Conservation (phyloP, 2,888 invertebrate species). For the Acanthosoma haemorrhoidale region DNA sequence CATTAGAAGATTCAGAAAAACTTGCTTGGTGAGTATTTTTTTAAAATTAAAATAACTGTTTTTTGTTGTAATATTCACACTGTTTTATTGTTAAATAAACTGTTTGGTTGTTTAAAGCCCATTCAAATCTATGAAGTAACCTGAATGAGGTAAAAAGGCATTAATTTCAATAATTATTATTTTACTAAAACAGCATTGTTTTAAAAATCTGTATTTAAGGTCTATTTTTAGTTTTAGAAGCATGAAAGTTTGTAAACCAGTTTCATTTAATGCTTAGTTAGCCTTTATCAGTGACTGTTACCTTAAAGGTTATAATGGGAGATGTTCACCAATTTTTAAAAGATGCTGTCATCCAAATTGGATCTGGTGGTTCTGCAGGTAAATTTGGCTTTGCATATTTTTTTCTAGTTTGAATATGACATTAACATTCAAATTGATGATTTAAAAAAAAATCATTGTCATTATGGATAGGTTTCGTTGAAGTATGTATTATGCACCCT, state of each 20-base stretch:
- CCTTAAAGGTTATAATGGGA: conserved; percentile 31
- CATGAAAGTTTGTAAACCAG: background rate
- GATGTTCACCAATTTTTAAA: conserved; percentile 48
- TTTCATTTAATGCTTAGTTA: background rate
- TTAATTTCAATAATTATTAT: too few species aligned
- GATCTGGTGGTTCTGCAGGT: conserved; percentile 85
- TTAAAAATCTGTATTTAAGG: too few species aligned
- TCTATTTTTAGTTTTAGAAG: conserved; percentile 8
- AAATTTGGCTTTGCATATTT: conserved; percentile 31
- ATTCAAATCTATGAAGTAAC: too few species aligned
- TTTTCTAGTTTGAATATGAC: background rate
- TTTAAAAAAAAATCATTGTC: background rate
- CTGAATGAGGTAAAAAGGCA: too few species aligned
- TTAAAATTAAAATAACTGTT: too few species aligned
- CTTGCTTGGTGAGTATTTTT: too few species aligned
- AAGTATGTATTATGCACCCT: conserved; percentile 95
- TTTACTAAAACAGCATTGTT: too few species aligned
- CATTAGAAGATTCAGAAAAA: too few species aligned
- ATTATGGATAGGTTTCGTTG: conserved; percentile 63
- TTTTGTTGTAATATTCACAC: too few species aligned
- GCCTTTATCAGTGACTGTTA: background rate
- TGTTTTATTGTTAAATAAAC: too few species aligned
- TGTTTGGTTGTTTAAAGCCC: too few species aligned
- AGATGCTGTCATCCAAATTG: conserved; percentile 73
- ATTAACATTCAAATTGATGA: background rate